Base-by-base conservation (phyloP, 2,113 vertebrate genomes). In the Meleagris gallopavo region DNA sequence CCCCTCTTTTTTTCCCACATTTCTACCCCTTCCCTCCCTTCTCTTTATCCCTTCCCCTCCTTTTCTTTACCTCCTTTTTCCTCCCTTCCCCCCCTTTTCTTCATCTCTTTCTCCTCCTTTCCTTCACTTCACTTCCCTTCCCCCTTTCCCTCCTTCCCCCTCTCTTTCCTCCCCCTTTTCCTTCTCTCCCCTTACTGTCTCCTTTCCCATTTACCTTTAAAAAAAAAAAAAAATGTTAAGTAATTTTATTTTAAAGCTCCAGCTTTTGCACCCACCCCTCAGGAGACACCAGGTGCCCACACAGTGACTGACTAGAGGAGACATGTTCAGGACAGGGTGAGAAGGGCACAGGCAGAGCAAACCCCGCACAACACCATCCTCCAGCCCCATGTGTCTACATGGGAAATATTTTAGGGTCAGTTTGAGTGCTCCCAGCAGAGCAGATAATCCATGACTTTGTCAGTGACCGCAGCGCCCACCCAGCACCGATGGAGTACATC, bases 401-500 rank as follows among this genome's bases (percentile, higher is more conserved):
- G 38, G 61, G 32, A 84, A 18, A 11, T 40, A 24, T 86, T 32
- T 8, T 2, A 11, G 54, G 58, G 13, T 17, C 61, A 16, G 32
- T 11, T 40, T 48, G 74, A 46, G 38, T 34, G 58, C 19, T 61
- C 13, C 18, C 3, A 5, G 7, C 7, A 7, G 5, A 21, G 36
- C 19, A 50, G 48, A 27, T 16, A 52, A 70, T 52, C 7, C 4
- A 57, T 21, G 46, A 1, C 6, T 57, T 25, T 30, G 60, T 34
- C 20, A 29, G 17, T 58, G 58, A 81, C 36, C 38, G 29, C 0
- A 2, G 13, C 86, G n/a, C 10, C 34, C 84, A 76, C 50, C 6
- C 48, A 77, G 62, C 73, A 83, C 74, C 45, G 81, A 99, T 99
- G 99, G 94, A 94, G 86, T 99, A 99, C 9, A 48, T 98, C 95